Percentiles rank a stretch among this genome's conserved stretches.
phyloP scores from a whole-genome alignment of 2,113 vertebrate species.

The Eretmodus cyanostictus region DNA sequence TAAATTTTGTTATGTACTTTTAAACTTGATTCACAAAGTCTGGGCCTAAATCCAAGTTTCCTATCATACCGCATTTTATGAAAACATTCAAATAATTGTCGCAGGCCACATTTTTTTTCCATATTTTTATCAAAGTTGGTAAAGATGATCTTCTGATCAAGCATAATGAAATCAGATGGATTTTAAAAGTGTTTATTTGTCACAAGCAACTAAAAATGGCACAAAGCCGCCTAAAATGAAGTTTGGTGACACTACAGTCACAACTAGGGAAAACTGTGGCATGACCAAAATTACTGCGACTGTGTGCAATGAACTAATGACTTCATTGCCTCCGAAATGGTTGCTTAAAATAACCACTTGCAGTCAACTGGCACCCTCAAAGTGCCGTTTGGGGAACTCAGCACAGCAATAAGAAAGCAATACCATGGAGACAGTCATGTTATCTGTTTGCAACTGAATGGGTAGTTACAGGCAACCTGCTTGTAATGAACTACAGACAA shows the following conservation, averaged over 20 bases:
- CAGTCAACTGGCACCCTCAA: not conserved
- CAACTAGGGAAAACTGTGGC: not conserved
- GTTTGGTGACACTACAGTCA: not conserved
- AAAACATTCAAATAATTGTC: not conserved
- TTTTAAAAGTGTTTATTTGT: not conserved
- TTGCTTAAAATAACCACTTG: not conserved
- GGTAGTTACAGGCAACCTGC: not conserved
- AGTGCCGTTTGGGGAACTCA: not conserved
- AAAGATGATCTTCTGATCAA: not conserved
- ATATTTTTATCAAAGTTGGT: not conserved
- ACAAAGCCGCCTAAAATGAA: not conserved
- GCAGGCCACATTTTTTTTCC: not conserved
- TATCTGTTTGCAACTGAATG: not conserved
- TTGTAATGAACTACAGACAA: not conserved
- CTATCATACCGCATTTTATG: not conserved
- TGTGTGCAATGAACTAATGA: not conserved
- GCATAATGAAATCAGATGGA: not conserved
- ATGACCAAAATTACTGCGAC: not conserved
- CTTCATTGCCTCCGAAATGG: not conserved
- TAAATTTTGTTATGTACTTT: not conserved
- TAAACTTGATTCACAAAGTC: not conserved
- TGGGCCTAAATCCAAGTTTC: not conserved
- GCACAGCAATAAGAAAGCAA: not conserved
- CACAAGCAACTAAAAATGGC: not conserved
- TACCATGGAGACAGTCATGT: not conserved